Base-by-base conservation (phyloP, 2,797 vertebrate genomes). In the Lagorchestes hirsutus region DNA sequence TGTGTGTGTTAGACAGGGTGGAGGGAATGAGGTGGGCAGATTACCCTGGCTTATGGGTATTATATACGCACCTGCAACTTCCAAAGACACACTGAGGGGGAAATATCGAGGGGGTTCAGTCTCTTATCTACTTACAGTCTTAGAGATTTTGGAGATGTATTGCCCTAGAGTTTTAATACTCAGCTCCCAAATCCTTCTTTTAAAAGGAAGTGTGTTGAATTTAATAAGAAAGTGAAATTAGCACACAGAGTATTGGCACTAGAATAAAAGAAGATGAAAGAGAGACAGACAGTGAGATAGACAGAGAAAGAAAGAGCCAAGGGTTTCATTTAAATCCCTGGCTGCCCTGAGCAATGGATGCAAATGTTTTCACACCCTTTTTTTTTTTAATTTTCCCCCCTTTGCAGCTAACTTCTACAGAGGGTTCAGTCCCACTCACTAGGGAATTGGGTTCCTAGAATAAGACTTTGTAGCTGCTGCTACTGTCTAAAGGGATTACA, bases 41-140 rank as follows among this genome's bases (percentile, higher is more conserved):
- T 98, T 98, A 98, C 98, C 98, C 97, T 46, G 46, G 97, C 97
- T 99, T 98, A 98, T 95, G 96, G 98, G 97, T 97, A 96, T 98
- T 98, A 98, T 92, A 98, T 96, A 96, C 0, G 4, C 94, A 90
- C 55, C 98, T 97, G 95, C 95, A 97, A 97, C 96, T 98, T 98
- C 96, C 96, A 97, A 96, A 98, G 98, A 97, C 97, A 98, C 97
- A 96, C 95, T 96, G 95, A 98, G 98, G 96, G 97, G 91, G 98
- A 97, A 96, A 95, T 98, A 98, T 98, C 97, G 95, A 90, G 1
- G 52, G 52, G 95, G 97, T 2, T 98, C 98, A 97, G 96, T 95
- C 97, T 98, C 98, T 98, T 98, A 98, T 98, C 98, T 98, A 98
- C 98, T 98, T 98, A 98, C 90, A 82, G 58, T 98, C 98, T 98